Percentiles rank a stretch among this genome's conserved stretches.
These are phyloP conservation scores for Aix galericulata DNA, from an alignment of 2,113 vertebrate species.

Conservation along the genomic window DNA sequence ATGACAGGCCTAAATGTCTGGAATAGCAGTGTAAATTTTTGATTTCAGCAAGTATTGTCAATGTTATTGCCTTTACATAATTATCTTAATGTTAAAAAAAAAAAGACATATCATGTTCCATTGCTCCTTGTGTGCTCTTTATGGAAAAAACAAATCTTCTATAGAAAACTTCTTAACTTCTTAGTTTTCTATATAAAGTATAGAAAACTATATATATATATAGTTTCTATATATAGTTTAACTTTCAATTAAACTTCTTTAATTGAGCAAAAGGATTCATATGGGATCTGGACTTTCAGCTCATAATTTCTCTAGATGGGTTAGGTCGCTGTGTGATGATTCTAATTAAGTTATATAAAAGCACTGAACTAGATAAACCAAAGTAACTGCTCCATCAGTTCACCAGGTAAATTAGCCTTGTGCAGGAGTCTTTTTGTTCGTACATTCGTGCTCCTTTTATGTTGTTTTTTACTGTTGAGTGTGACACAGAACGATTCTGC, in stretches of 20 bases:
- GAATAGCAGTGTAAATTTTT: constrained; percentile 66
- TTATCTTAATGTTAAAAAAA: constrained; percentile 66
- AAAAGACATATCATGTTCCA: constrained; percentile 53
- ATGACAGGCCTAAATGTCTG: constrained; percentile 67
- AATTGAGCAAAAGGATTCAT: constrained; percentile 76
- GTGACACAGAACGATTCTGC: accelerated
- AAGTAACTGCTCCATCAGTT: constrained; percentile 42
- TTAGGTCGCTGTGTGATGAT: constrained; percentile 62
- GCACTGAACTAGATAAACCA: constrained; percentile 57
- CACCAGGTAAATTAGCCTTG: constrained; percentile 50
- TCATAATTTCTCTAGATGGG: constrained; percentile 70
- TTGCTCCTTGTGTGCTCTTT: constrained; percentile 62
- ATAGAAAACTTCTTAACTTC: constrained; percentile 51
- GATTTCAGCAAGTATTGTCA: constrained; percentile 69
- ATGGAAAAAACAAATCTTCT: neutral
- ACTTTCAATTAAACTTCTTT: constrained; percentile 10
- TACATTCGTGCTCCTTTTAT: neutral
- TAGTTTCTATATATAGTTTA: too few species aligned
- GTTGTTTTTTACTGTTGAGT: neutral
- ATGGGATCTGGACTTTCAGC: constrained; percentile 64
- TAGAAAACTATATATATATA: too few species aligned
- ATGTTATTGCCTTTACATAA: constrained; percentile 68
- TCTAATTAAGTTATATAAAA: constrained; percentile 73
- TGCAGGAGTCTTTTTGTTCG: neutral
- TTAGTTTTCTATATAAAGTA: neutral